phyloP scores from a whole-genome alignment of 2,888 invertebrate species.

The Nesidiocoris tenuis region DNA sequence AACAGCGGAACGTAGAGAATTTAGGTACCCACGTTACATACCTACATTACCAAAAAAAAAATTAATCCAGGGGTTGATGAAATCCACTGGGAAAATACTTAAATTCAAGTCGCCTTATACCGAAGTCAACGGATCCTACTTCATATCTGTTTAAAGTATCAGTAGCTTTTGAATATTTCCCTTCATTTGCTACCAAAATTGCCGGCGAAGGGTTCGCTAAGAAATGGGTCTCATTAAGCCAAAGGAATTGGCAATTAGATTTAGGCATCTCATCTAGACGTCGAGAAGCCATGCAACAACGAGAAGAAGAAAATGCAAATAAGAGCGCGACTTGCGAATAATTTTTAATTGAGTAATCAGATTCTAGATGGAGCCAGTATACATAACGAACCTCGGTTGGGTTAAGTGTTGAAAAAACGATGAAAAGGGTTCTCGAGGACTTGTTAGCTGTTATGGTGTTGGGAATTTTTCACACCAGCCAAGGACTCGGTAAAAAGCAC shows the following conservation, averaged over 20 bases:
- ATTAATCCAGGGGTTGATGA: too few species aligned
- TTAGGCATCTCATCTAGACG: background rate
- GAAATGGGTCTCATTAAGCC: slow-evolving; percentile 34
- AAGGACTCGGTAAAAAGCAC: background rate
- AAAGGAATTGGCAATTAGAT: slow-evolving; percentile 38
- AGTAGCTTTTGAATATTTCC: too few species aligned
- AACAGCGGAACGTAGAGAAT: too few species aligned
- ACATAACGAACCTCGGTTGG: slow-evolving; percentile 26
- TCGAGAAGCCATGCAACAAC: background rate
- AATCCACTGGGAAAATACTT: too few species aligned
- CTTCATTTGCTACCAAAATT: background rate
- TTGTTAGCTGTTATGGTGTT: slow-evolving; percentile 39
- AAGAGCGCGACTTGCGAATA: slow-evolving; percentile 27
- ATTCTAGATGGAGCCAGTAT: slow-evolving; percentile 23
- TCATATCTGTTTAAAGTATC: too few species aligned
- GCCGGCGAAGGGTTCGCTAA: background rate
- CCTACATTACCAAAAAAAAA: too few species aligned
- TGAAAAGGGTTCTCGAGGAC: slow-evolving; percentile 17
- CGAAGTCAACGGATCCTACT: too few species aligned
- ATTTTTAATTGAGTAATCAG: slow-evolving; percentile 42
- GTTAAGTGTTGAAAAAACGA: background rate
- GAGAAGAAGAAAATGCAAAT: slow-evolving; percentile 24
- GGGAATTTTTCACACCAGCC: slow-evolving; percentile 11
- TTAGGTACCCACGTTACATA: too few species aligned
- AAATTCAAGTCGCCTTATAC: too few species aligned